A percentile compares a stretch with the other conserved stretches of the same genome.
Conservation (phyloP, 2,113 vertebrate species). For the Hypanus sabinus region DNA sequence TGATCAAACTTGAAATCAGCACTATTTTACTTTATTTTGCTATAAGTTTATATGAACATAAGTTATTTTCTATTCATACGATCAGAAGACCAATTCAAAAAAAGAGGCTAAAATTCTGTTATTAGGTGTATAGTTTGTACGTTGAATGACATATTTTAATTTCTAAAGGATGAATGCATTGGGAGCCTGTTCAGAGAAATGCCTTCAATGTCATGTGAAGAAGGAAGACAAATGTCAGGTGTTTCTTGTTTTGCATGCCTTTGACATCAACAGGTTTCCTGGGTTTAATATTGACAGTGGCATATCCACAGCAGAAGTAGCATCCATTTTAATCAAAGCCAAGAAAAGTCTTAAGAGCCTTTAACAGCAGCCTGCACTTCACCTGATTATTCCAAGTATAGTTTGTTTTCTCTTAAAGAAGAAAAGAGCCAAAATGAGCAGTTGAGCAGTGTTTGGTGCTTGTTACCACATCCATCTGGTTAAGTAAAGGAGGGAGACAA, state of each 20-base stretch:
- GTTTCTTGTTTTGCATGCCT: neutral
- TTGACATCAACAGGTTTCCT: neutral
- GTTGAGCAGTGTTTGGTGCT: neutral
- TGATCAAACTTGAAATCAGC: neutral
- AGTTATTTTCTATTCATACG: neutral
- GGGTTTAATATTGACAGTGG: neutral
- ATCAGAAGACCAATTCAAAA: neutral
- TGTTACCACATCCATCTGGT: neutral
- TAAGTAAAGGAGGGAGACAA: neutral
- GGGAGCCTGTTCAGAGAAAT: neutral
- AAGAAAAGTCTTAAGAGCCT: neutral
- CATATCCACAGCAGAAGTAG: neutral
- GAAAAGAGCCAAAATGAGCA: neutral
- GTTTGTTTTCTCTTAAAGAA: neutral
- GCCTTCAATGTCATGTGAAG: neutral
- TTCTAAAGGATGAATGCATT: neutral
- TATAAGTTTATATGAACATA: neutral
- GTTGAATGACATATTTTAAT: neutral
- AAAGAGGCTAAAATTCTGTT: neutral
- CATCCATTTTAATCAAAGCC: neutral
- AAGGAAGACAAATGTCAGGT: neutral
- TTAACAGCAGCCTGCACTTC: neutral
- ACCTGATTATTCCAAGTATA: neutral
- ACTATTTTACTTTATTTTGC: neutral
- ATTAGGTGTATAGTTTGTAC: neutral